Percentiles rank a stretch among this genome's conserved stretches.
These are phyloP conservation scores for Erebia aethiops DNA, from an alignment of 2,888 invertebrate genomes.

Conservation along the genomic window DNA sequence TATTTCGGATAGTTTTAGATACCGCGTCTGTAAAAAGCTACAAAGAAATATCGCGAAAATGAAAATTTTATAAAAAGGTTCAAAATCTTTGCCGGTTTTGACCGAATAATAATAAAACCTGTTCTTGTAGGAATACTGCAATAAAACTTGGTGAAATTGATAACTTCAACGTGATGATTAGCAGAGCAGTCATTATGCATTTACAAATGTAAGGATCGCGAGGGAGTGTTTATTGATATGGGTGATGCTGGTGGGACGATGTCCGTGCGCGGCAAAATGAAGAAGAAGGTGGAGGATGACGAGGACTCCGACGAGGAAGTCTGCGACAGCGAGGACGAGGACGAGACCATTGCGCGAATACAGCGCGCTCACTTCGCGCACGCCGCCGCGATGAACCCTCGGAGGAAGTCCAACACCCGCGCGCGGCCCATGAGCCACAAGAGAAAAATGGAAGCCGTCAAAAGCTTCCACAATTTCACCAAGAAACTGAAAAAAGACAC, in stretches of 20 bases:
- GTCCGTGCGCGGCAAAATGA: conserved; percentile 61
- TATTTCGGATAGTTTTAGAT: conserved; percentile 56
- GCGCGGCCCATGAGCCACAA: conserved; percentile 76
- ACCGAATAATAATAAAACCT: conserved; percentile 26
- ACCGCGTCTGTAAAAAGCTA: conserved; percentile 69
- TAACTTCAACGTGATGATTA: conserved; percentile 22
- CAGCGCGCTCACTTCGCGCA: conserved; percentile 77
- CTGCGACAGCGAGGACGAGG: conserved; percentile 75
- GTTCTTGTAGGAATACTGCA: conserved; percentile 12
- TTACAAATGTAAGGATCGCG: conserved; percentile 31
- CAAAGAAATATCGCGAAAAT: conserved; percentile 66
- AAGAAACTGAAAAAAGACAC: conserved; percentile 81
- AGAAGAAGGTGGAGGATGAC: conserved; percentile 59
- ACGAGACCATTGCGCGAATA: conserved; percentile 76
- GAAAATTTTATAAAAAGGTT: conserved; percentile 36
- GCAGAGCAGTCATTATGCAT: conserved; percentile 37
- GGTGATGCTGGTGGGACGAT: conserved; percentile 65
- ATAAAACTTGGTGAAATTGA: conserved; percentile 24
- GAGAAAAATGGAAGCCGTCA: conserved; percentile 79
- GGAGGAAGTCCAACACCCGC: conserved; percentile 64
- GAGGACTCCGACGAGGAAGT: conserved; percentile 69
- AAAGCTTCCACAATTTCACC: conserved; percentile 77
- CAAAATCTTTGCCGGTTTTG: conserved; percentile 21
- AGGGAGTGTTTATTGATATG: conserved; percentile 50
- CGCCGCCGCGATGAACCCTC: conserved; percentile 71